Base-by-base conservation (phyloP, 2,113 vertebrate species). In the Oxyruncus cristatus region DNA sequence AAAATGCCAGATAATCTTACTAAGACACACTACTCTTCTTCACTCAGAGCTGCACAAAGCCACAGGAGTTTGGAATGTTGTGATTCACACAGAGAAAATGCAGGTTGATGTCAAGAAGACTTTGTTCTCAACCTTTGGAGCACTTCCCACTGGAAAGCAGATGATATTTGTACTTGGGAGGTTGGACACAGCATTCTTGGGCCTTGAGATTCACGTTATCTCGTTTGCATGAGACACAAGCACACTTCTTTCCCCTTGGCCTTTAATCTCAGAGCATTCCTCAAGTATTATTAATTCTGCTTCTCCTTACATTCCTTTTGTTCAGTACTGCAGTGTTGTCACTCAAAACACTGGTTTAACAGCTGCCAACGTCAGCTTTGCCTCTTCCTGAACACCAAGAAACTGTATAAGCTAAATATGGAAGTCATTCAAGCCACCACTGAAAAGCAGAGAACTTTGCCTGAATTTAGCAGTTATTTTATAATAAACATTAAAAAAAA, bases 71-170 rank as follows among this genome's bases (percentile, higher is more conserved):
- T 19, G 32, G 28, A 44, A 83, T 37, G 79, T 14, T 0, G 5
- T 55, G 75, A 93, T 81, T 93, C 78, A 79, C 78, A 79, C 16
- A 7, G 23, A 56, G 68, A 70, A 73, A 72, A 58, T 0, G 16
- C 81, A 93, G 66, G 75, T 53, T 95, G 61, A 53, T 81, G 49
- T 49, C 71, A 33, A 39, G 50, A 88, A 81, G 95, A 33, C 61
- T 90, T 65, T 94, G 68, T 73, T 89, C 90, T 93, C 73, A 81
- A 68, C 35, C 55, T 80, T 27, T 92, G 95, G 92, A 92, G 83
- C 61, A 41, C 30, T 85, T 94, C 61, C 85, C 94, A 91, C 86
- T 89, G 88, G 73, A 75, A 82, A 90, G 81, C 70, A 87, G 73
- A 50, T 86, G 87, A 32, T 56, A 30, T 82, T 76, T 83, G 78